Conservation (phyloP, 92 coral and sea anemone genomes). For the Zoanthus sociatus region DNA sequence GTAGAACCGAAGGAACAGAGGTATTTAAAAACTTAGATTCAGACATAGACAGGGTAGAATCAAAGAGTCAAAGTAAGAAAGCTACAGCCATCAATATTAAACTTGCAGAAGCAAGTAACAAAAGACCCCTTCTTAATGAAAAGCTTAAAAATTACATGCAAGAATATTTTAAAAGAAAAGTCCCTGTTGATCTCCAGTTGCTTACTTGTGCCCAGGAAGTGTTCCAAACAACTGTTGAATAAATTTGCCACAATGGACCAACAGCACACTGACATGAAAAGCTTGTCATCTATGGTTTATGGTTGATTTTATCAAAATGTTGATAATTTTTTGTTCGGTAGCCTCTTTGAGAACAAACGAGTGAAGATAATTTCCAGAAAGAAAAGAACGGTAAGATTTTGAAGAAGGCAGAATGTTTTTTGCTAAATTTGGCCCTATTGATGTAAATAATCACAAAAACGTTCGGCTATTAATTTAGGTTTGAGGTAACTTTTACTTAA, state of each 20-base stretch:
- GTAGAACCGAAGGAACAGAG: background rate
- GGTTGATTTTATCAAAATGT: too few relatives aligned
- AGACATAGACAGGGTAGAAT: background rate
- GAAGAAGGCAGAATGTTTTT: too few relatives aligned
- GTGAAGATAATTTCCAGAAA: too few relatives aligned
- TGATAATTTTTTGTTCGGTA: too few relatives aligned
- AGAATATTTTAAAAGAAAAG: conserved; percentile 56
- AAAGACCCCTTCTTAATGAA: conserved; percentile 58
- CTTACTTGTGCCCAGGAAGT: conserved; percentile 58
- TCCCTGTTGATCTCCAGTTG: conserved; percentile 55
- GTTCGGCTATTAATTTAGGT: too few relatives aligned
- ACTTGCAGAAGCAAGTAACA: background rate
- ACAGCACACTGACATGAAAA: conserved; percentile 41
- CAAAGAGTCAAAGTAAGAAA: background rate
- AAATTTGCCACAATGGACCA: conserved; percentile 54
- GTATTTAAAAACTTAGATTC: background rate
- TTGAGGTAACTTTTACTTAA: too few relatives aligned
- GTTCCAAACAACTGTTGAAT: conserved; percentile 50
- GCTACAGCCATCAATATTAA: background rate
- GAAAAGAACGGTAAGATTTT: too few relatives aligned
- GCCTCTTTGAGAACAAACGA: too few relatives aligned
- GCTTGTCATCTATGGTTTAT: conserved; percentile 34
- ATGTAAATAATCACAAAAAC: too few relatives aligned
- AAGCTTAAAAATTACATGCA: conserved; percentile 53
- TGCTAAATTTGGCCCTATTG: too few relatives aligned